Conservation (phyloP, 2,113 vertebrate genomes). For the Cebidichthys violaceus region DNA sequence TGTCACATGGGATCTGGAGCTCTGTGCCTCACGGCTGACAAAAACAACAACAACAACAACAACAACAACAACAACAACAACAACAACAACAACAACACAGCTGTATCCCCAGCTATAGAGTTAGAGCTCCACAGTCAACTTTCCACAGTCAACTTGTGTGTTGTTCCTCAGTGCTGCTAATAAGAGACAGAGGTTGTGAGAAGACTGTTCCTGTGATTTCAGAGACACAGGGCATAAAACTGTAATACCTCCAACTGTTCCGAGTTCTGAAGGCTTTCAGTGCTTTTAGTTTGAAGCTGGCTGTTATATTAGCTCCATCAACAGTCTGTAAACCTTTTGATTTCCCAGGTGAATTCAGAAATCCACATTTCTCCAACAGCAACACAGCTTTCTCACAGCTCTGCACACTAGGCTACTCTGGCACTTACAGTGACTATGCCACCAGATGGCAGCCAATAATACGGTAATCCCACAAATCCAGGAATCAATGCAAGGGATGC, state of each 20-base stretch:
- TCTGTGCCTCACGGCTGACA: constrained; percentile 10
- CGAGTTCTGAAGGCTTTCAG: background rate
- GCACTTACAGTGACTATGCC: constrained; percentile 28
- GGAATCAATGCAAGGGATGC: constrained; percentile 19
- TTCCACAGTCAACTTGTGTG: background rate
- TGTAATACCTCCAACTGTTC: background rate
- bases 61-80: constrained; percentile 17
- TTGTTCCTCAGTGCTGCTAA: background rate
- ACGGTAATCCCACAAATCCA: constrained; percentile 41
- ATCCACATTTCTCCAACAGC: constrained; percentile 29
- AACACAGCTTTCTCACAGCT: constrained; percentile 4
- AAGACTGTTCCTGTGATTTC: constrained; percentile 17
- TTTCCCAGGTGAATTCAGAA: constrained; percentile 39
- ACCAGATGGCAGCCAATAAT: constrained; percentile 68
- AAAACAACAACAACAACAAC: constrained; percentile 18
- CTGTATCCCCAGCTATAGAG: background rate
- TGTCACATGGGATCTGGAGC: constrained; percentile 37
- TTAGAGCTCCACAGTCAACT: background rate
- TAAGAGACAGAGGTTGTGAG: constrained; percentile 5
- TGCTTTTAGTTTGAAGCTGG: constrained; percentile 10
- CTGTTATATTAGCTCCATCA: constrained; percentile 18
- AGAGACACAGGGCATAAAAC: constrained; percentile 10
- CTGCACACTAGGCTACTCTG: background rate
- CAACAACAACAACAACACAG: constrained; percentile 21
- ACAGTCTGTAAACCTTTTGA: constrained; percentile 21